Evolutionary conservation across 2,888 invertebrate genomes (phyloP).

Genomic region (Xylota sylvarum): DNA sequence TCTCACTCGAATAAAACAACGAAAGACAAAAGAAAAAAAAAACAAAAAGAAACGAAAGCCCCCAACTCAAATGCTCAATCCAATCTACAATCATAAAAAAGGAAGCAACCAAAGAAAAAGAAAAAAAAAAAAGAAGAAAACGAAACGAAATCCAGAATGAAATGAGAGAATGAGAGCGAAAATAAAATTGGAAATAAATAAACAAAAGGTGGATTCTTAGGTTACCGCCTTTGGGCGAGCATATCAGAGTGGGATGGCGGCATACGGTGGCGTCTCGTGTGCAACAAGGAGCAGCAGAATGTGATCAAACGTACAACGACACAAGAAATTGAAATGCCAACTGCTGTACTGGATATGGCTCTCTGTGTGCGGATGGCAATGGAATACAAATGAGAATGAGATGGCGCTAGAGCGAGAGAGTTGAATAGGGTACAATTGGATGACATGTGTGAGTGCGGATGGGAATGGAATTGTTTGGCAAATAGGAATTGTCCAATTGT

Average conservation of each 20-base stretch:
- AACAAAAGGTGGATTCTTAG: constrained; percentile 77
- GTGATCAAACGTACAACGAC: constrained; percentile 64
- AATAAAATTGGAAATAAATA: constrained; percentile 77
- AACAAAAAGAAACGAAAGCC: constrained; percentile 32
- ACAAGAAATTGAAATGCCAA: constrained; percentile 74
- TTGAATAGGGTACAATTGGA: constrained; percentile 28
- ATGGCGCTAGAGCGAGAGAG: constrained; percentile 56
- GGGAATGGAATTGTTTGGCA: constrained; percentile 75
- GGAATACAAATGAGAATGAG: constrained; percentile 72
- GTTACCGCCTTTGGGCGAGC: constrained; percentile 77
- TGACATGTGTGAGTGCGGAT: constrained; percentile 76
- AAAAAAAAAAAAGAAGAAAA: constrained; percentile 46
- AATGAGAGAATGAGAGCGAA: constrained; percentile 77
- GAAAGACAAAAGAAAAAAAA: constrained; percentile 22
- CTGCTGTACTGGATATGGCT: constrained; percentile 48
- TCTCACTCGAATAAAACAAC: constrained; percentile 43
- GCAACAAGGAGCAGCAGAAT: constrained; percentile 38
- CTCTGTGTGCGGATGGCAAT: constrained; percentile 64
- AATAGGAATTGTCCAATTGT: constrained; percentile 77
- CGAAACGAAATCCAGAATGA: constrained; percentile 65
- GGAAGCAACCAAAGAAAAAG: constrained; percentile 34
- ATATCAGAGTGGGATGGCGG: constrained; percentile 54
- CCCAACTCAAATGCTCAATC: constrained; percentile 70
- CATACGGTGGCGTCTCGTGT: neutral
- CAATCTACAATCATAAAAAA: constrained; percentile 68